These are phyloP conservation scores for Liparis tanakae DNA, from an alignment of 2,797 vertebrate genomes.

Conservation along the genomic window DNA sequence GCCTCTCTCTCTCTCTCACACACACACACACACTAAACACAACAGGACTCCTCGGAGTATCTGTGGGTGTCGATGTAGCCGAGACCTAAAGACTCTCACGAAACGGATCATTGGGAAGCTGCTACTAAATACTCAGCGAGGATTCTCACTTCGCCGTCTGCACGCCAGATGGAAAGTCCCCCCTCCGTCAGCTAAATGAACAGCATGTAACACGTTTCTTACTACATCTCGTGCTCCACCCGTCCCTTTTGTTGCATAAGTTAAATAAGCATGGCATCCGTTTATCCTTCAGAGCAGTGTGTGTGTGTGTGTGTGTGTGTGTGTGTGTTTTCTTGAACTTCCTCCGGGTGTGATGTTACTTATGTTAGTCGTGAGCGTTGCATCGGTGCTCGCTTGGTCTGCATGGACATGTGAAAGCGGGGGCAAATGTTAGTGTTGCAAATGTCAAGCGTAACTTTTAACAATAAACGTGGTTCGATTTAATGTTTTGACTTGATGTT, in stretches of 20 bases:
- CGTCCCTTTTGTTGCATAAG: conserved; percentile 35
- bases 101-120: conserved; percentile 46
- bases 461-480: conserved; percentile 65
- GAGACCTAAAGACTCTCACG: conserved; percentile 16
- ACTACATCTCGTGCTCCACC: conserved; percentile 33
- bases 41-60: conserved; percentile 21
- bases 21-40: neutral
- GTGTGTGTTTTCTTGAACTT: conserved; percentile 40
- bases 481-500: conserved; percentile 31
- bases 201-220: conserved; percentile 35
- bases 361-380: conserved; percentile 69
- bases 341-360: conserved; percentile 58
- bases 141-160: conserved; percentile 27
- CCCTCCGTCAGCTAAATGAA: neutral
- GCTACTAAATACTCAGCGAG: conserved; percentile 59
- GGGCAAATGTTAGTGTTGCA: conserved; percentile 51
- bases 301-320: conserved; percentile 40
- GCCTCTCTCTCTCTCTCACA: conserved; percentile 44
- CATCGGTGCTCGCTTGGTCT: conserved; percentile 70
- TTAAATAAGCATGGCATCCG: conserved; percentile 22
- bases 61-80: conserved; percentile 28
- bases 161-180: conserved; percentile 26
- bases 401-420: conserved; percentile 65
- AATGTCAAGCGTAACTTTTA: conserved; percentile 61
- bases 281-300: conserved; percentile 33